phyloP scores from a whole-genome alignment of 2,113 vertebrate species.

The Alligator sinensis region DNA sequence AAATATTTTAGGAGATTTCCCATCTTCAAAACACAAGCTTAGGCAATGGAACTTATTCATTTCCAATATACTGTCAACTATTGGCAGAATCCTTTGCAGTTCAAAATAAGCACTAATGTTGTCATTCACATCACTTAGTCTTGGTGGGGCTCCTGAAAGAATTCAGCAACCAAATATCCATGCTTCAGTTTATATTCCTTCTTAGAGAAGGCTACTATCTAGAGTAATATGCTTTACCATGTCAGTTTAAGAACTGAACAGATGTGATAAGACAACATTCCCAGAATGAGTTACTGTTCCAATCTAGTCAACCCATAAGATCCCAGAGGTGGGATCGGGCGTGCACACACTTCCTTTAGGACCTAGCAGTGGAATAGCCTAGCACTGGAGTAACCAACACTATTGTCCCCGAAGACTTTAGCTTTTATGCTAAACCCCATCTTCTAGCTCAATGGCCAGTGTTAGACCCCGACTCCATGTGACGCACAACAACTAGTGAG shows the following conservation, averaged over 20 bases:
- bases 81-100: background rate
- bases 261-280: background rate
- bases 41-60: background rate
- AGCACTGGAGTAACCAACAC: background rate
- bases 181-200: background rate
- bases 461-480: no score
- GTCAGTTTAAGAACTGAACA: background rate
- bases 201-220: background rate
- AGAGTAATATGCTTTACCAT: conserved; percentile 19
- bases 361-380: background rate
- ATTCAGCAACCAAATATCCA: background rate
- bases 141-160: background rate
- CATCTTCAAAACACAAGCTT: conserved; percentile 25
- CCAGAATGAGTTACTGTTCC: conserved; percentile 8
- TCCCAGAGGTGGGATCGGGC: background rate
- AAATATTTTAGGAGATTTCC: conserved; percentile 19
- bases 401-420: background rate
- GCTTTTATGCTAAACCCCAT: background rate
- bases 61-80: background rate
- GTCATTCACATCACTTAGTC: background rate
- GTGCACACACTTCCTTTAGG: background rate
- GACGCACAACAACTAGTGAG: no score
- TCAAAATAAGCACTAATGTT: conserved; percentile 12
- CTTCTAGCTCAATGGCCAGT: background rate
- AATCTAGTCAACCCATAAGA: background rate